phyloP scores from a whole-genome alignment of 2,888 invertebrate species.

The Drosophila setosimentum region DNA sequence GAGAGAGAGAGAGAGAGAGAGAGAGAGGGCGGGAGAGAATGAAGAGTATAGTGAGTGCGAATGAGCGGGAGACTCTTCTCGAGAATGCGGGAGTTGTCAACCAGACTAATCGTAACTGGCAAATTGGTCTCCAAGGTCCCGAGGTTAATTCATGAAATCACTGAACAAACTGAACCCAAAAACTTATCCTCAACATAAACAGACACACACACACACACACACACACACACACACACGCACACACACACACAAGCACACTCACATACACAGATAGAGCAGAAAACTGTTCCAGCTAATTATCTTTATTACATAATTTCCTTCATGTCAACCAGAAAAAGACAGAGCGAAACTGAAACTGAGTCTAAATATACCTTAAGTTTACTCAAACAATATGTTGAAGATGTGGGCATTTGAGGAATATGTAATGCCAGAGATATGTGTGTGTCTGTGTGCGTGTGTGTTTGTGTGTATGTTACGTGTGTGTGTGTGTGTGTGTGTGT shows the following conservation, averaged over 20 bases:
- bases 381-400: neutral
- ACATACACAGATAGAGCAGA: neutral
- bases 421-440: neutral
- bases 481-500: neutral
- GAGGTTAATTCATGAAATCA: slow-evolving; percentile 70
- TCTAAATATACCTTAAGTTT: slow-evolving; percentile 2
- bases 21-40: neutral
- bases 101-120: slow-evolving; percentile 32
- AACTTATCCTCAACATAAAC: slow-evolving; percentile 26
- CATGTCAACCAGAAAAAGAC: slow-evolving; percentile 48
- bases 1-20: neutral
- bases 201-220: slow-evolving; percentile 19
- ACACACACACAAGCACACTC: slow-evolving; percentile 14
- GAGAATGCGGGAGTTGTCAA: slow-evolving; percentile 24
- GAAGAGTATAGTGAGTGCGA: neutral
- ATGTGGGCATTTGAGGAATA: neutral
- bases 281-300: slow-evolving; percentile 54
- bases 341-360: neutral
- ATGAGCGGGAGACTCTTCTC: neutral
- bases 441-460: neutral
- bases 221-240: slow-evolving; percentile 16
- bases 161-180: slow-evolving; percentile 42
- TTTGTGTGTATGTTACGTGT: neutral
- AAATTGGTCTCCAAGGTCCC: slow-evolving; percentile 36
- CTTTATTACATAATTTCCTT: slow-evolving; percentile 61